Evolutionary conservation across 1,140 invertebrate species (phyloP).

Genomic region (Panulirus ornatus): DNA sequence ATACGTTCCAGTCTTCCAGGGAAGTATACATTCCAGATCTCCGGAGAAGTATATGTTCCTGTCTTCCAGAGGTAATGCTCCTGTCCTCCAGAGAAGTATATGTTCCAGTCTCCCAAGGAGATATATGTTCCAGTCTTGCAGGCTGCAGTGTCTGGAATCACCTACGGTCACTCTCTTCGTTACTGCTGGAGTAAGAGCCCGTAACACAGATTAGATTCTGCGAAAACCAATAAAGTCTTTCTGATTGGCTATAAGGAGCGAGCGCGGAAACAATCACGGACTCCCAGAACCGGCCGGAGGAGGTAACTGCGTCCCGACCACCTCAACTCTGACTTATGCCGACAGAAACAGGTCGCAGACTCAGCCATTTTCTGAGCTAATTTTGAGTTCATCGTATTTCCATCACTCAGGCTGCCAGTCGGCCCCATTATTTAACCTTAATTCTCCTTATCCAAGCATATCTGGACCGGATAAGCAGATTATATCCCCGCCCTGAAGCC

Average conservation of each 20-base stretch:
- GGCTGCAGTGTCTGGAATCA: conserved; percentile 25
- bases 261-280: conserved; percentile 71
- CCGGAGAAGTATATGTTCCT: no score
- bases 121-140: neutral
- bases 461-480: conserved; percentile 52
- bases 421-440: conserved; percentile 58
- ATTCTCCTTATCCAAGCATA: conserved; percentile 73
- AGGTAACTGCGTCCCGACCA: conserved; percentile 39
- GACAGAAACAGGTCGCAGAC: conserved; percentile 49
- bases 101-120: no score
- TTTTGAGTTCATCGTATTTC: conserved; percentile 57
- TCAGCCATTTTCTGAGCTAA: conserved; percentile 59
- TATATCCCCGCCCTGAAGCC: conserved; percentile 48
- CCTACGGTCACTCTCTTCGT: conserved; percentile 55
- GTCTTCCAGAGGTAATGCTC: no score
- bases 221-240: conserved; percentile 71
- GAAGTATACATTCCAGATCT: no score
- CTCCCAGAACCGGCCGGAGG: conserved; percentile 4
- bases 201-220: conserved; percentile 73
- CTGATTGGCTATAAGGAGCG: conserved; percentile 73
- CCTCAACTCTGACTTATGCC: conserved; percentile 56
- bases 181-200: conserved; percentile 67
- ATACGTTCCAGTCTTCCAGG: no score
- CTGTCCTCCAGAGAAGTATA: no score
- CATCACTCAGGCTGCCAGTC: conserved; percentile 63